Evolutionary conservation across 2,888 invertebrate genomes (phyloP), one percentile per base, ranked within the genome.

Genomic region (Campoletis raptor): DNA sequence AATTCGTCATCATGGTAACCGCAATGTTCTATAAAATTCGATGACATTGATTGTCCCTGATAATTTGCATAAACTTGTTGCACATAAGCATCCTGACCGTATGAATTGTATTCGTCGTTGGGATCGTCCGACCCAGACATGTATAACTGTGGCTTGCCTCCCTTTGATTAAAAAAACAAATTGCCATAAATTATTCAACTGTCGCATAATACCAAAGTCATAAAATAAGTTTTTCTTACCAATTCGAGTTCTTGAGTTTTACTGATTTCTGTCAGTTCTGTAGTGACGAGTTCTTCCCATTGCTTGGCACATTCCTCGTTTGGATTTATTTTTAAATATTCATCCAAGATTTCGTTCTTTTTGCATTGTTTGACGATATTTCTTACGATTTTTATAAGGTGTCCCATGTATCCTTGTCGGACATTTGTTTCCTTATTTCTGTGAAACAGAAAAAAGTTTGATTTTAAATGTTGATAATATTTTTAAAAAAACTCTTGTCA

Each of bases 361-460:
- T 95, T 94, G 94, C 95, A 95, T 91, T 95, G 93, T 77, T 93
- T 92, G 64, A 95, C 95, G 90, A 96, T 95, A 92, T 95, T 95
- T 92, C 95, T 95, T 57, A 95, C 95, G 90, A 96, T 96, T 92
- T 95, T 95, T 89, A 96, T 96, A 91, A 96, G 94, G 93, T 96
- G 96, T 85, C 96, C 96, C 96, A 96, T 96, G 90, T 96, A 96
- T 90, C 96, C 96, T 91, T 96, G 95, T 78, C 96, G 95, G 80
- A 96, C 94, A 84, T 95, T 95, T 87, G 95, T 95, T 82, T 95
- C 94, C 89, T 94, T 94, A 88, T 94, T 94, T 91, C 96, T 96
- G 85, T 78, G 92, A 92, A 40, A 18, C 2, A 37, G 79, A 15
- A 7, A 54, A 21, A 37, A 69, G 45, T 64, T 45, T 61, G 12